Percentiles rank a stretch among this genome's conserved stretches.
These are phyloP conservation scores for Dicerorhinus sumatrensis DNA, from an alignment of 2,113 vertebrate species.

Conservation along the genomic window DNA sequence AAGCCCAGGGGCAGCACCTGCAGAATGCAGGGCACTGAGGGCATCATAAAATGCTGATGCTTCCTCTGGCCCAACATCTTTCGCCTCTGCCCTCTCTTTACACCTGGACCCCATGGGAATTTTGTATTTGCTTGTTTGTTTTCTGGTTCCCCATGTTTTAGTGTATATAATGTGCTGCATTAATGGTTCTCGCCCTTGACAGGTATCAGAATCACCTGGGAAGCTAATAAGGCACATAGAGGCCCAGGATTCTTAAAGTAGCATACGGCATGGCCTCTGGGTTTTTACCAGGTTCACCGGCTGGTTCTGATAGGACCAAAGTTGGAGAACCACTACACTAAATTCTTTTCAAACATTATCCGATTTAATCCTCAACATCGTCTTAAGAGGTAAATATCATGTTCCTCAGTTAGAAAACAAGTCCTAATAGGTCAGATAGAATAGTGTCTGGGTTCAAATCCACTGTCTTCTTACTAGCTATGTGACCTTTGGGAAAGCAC, in stretches of 20 bases:
- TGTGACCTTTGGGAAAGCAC: neutral
- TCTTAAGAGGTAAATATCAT: neutral
- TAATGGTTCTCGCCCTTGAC: neutral
- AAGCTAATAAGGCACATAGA: neutral
- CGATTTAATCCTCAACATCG: neutral
- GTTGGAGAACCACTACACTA: neutral
- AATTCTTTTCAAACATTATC: neutral
- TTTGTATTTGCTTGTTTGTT: neutral
- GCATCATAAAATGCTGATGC: neutral
- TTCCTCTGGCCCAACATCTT: neutral
- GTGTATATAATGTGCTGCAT: too few relatives aligned
- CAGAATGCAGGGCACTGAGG: neutral
- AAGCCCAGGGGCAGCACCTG: neutral
- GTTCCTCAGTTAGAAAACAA: neutral
- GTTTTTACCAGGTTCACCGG: neutral
- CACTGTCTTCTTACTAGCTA: neutral
- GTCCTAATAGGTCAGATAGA: neutral
- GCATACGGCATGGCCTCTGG: neutral
- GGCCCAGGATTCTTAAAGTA: neutral
- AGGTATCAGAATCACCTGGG: neutral
- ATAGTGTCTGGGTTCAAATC: constrained; percentile 35
- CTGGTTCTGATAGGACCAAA: neutral
- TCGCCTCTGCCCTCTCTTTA: neutral
- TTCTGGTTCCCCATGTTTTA: neutral
- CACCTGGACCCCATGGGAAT: neutral